A percentile compares a stretch with the other conserved stretches of the same genome.
Conservation (phyloP, 1,140 invertebrate species). For the Drosophila arizonae region DNA sequence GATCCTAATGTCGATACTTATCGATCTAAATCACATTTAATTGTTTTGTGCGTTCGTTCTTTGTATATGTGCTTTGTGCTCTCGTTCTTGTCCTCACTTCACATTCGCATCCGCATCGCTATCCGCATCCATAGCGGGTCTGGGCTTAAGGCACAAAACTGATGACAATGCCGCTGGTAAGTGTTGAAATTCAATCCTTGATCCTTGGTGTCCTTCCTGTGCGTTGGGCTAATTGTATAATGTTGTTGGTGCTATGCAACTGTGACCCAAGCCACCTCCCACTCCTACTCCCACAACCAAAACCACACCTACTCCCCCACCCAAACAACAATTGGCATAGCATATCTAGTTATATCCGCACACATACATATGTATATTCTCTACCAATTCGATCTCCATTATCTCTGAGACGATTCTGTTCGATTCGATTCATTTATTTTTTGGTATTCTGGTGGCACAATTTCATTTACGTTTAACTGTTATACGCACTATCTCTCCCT, state of each 20-base stretch:
- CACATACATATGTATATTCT: too few species aligned
- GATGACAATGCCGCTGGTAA: conserved; percentile 63
- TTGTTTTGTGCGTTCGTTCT: conserved; percentile 40
- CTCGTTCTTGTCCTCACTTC: conserved; percentile 42
- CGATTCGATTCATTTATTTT: background rate
- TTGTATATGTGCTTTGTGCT: conserved; percentile 45
- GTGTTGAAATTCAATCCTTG: conserved; percentile 30
- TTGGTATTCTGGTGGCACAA: background rate
- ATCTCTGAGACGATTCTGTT: background rate
- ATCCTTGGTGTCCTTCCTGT: conserved; percentile 31
- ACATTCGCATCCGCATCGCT: conserved; percentile 19
- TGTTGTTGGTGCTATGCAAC: conserved; percentile 39
- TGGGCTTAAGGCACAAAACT: conserved; percentile 67
- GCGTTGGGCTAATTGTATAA: conserved; percentile 21
- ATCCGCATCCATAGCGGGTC: conserved; percentile 55
- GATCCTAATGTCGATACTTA: background rate
- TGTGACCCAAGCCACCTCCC: background rate
- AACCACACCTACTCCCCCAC: too few species aligned
- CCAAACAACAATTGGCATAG: background rate
- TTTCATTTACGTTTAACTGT: background rate
- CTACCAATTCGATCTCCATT: too few species aligned
- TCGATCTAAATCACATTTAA: conserved; percentile 25
- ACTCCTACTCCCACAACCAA: background rate
- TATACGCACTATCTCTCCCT: too few species aligned
- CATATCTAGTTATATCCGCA: background rate